Evolutionary conservation across 2,797 vertebrate genomes (phyloP).

Genomic region (Melanotaenia nigrans): DNA sequence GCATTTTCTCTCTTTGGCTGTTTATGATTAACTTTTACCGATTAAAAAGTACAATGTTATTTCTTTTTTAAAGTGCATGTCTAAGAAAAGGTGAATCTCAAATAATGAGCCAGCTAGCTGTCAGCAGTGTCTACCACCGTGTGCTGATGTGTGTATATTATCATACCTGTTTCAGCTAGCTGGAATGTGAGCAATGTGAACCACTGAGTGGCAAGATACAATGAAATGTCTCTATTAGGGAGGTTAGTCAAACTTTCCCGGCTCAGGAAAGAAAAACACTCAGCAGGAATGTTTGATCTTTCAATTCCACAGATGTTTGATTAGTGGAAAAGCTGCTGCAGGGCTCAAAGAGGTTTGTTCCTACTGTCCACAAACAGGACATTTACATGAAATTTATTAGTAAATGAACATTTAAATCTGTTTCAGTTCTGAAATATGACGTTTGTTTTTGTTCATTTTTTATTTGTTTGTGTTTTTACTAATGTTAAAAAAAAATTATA

Average conservation of each 20-base stretch:
- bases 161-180: constrained; percentile 56
- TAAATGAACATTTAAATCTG: not conserved
- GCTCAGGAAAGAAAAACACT: constrained; percentile 56
- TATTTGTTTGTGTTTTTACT: too few species aligned
- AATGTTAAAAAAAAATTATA: not conserved
- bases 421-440: not conserved
- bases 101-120: not conserved
- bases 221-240: constrained; percentile 54
- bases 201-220: constrained; percentile 41
- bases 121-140: not conserved
- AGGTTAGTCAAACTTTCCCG: constrained; percentile 53
- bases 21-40: not conserved
- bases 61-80: not conserved
- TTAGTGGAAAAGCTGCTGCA: constrained; percentile 34
- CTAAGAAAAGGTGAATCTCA: not conserved
- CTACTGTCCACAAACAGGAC: not conserved
- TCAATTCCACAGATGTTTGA: constrained; percentile 36
- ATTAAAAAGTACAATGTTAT: not conserved
- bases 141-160: constrained; percentile 34
- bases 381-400: not conserved
- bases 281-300: constrained; percentile 50
- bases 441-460: not conserved
- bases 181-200: constrained; percentile 71
- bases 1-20: too few species aligned
- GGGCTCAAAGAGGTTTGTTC: constrained; percentile 12